Conservation (phyloP, 2,797 vertebrate genomes). For the Tokudaia tokunoshimensis region DNA sequence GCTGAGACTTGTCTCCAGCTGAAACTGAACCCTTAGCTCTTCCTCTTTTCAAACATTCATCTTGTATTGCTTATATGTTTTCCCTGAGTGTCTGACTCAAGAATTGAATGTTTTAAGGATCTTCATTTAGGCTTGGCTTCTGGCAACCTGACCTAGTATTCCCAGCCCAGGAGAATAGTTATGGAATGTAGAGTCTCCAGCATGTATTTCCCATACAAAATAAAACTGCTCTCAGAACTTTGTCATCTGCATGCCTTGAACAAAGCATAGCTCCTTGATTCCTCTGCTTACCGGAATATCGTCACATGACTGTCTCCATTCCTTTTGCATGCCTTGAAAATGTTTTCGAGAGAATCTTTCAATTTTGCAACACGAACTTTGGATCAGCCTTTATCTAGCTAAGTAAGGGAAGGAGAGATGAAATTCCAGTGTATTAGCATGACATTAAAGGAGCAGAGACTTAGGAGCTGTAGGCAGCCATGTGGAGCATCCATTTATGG, state of each 20-base stretch:
- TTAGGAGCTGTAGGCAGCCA: constrained; percentile 54
- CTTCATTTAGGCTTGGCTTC: neutral
- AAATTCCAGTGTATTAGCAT: constrained; percentile 33
- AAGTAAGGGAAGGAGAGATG: neutral
- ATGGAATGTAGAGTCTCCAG: neutral
- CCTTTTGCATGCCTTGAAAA: neutral
- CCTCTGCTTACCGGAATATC: constrained; percentile 10
- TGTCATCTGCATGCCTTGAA: neutral
- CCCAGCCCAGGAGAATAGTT: neutral
- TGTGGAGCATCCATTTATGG: constrained; percentile 42
- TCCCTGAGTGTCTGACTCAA: neutral
- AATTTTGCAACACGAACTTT: constrained; percentile 70
- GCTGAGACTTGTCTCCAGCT: neutral
- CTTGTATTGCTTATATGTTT: neutral
- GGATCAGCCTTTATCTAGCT: constrained; percentile 57
- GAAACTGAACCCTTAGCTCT: neutral
- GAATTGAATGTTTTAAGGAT: neutral
- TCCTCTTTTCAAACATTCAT: neutral
- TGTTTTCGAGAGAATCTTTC: constrained; percentile 45
- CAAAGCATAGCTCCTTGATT: constrained; percentile 35
- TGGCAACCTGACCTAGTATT: neutral
- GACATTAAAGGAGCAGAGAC: constrained; percentile 63
- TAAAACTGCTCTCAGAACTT: neutral
- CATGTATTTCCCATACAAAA: neutral
- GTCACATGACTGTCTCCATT: constrained; percentile 21